A percentile compares a stretch with the other conserved stretches of the same genome.
These are phyloP conservation scores for Polymixis flavicincta DNA, from an alignment of 2,888 invertebrate genomes.

Conservation along the genomic window DNA sequence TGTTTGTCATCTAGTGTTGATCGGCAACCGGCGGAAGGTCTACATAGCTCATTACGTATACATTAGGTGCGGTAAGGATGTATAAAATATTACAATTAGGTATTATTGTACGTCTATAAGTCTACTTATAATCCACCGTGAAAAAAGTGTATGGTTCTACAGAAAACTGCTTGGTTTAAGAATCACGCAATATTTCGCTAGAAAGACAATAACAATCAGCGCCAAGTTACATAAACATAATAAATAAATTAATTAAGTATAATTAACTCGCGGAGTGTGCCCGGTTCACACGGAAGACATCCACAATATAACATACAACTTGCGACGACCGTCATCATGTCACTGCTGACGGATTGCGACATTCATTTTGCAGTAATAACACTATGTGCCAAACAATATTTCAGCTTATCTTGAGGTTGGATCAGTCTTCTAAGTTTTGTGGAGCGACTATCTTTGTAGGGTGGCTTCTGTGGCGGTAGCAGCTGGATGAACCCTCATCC, in stretches of 20 bases:
- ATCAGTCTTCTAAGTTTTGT: background rate
- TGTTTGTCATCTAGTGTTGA: background rate
- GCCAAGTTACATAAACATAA: slow-evolving; percentile 23
- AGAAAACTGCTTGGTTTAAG: background rate
- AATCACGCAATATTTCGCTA: slow-evolving; percentile 22
- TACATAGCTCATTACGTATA: background rate
- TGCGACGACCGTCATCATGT: slow-evolving; percentile 1
- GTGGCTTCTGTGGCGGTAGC: background rate
- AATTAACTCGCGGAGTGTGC: slow-evolving; percentile 41
- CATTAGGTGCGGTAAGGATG: background rate
- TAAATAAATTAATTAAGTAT: slow-evolving; percentile 17
- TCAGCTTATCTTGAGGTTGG: background rate
- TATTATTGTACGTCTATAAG: background rate
- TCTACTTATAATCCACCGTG: background rate
- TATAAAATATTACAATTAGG: background rate
- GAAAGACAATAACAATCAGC: slow-evolving; percentile 11
- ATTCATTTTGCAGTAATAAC: background rate
- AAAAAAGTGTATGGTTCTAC: background rate
- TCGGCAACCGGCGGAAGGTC: background rate
- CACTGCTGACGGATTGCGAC: slow-evolving; percentile 17
- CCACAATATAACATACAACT: slow-evolving; percentile 10
- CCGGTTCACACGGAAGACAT: slow-evolving; percentile 49
- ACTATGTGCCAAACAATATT: background rate
- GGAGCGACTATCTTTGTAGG: background rate
- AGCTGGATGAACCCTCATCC: background rate